Evolutionary conservation across 2,797 vertebrate species (phyloP).

Genomic region (Esox masquinongy): DNA sequence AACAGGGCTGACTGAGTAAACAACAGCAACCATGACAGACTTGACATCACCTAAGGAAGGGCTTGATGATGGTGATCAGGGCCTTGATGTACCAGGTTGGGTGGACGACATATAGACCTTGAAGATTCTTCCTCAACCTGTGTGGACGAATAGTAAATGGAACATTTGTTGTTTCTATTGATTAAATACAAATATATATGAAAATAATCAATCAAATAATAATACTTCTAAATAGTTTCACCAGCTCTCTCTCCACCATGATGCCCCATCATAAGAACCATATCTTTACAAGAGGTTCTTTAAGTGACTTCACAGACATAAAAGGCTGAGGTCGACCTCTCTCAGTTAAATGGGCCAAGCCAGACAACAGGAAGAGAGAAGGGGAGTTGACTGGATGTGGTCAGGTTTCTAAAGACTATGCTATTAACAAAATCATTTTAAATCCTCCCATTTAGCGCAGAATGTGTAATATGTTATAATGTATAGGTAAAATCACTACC

Average conservation of each 20-base stretch:
- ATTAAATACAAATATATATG: too few relatives aligned
- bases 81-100: constrained; percentile 82
- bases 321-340: constrained; percentile 7
- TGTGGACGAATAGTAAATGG: constrained; percentile 4
- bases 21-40: neutral
- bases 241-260: neutral
- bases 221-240: neutral
- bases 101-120: constrained; percentile 77
- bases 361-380: constrained; percentile 25
- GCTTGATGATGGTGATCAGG: constrained; percentile 76
- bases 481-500: too few relatives aligned
- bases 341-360: constrained; percentile 9
- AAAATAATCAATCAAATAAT: neutral
- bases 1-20: neutral
- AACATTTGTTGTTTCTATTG: neutral
- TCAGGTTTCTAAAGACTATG: constrained; percentile 1
- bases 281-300: neutral
- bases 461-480: too few relatives aligned
- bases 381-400: constrained; percentile 20
- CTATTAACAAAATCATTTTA: neutral
- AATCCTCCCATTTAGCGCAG: too few relatives aligned
- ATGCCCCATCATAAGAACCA: neutral
- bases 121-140: constrained; percentile 82
- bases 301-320: neutral
- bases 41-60: constrained; percentile 82